Base-by-base conservation (phyloP, 2,113 vertebrate species). In the Bos javanicus region DNA sequence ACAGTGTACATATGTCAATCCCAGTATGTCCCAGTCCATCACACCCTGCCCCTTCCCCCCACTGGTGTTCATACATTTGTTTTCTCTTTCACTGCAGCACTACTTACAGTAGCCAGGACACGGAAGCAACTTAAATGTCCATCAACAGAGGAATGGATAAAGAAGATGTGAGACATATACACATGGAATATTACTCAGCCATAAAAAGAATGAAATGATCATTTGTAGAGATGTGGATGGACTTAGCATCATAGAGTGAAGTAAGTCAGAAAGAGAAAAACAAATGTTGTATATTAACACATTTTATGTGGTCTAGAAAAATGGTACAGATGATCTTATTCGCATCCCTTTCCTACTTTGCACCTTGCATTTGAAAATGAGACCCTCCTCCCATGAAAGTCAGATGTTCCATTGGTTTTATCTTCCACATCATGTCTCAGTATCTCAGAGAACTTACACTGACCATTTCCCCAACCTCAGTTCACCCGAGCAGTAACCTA, bases 341-440 rank as follows among this genome's bases (percentile, higher is more conserved):
- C 48, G 28, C 1, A 4, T 1, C 4, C 5, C 5, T 28, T 2
- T n/a, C 3, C 9, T 7, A 4, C 33, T 56, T 62, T 19, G 4
- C n/a, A 36, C 43, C 56, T 78, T 12, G 5, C 23, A 30, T 6
- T 26, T 80, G 50, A 71, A 25, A 54, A 85, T 46, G 11, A 82
- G 9, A 17, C 36, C 26, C 15, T 80, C 4, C 25, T 62, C 23
- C 56, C 11, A 1, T 7, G 36, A 71, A 81, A 56, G 2, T 62
- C 52, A 80, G 36, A 33, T 25, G 25, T 39, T 7, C 26, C 5
- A 28, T 7, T 74, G 33, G 7, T 74, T 62, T 76, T 50, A 16
- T 91, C 50, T 26, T 23, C 76, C 46, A 30, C n/a, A 39, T 16
- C 15, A 17, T 16, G 19, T 56, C 39, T 78, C 74, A 80, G 5